Evolutionary conservation across 1,140 invertebrate species (phyloP).

Genomic region (Drosophila mojavensis): DNA sequence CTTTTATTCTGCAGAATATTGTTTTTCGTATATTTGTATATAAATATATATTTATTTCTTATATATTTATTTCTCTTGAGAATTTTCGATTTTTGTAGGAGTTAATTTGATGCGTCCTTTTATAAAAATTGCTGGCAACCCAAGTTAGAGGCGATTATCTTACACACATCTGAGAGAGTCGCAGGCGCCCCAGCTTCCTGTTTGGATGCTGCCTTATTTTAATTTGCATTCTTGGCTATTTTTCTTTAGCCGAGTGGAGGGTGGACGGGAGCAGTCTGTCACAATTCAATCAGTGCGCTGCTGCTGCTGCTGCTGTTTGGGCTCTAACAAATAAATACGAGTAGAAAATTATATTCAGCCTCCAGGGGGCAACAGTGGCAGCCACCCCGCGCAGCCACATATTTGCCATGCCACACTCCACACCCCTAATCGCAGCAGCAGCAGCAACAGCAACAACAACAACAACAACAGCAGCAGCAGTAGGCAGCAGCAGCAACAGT

Average conservation of each 20-base stretch:
- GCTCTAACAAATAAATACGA: conserved; percentile 79
- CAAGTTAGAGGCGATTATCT: conserved; percentile 55
- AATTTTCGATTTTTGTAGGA: conserved; percentile 45
- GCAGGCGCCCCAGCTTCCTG: neutral
- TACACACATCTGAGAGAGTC: conserved; percentile 48
- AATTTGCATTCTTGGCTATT: conserved; percentile 69
- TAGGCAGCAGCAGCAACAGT: neutral
- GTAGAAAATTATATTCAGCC: conserved; percentile 73
- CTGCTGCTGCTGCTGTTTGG: conserved; percentile 46
- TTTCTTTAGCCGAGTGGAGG: neutral
- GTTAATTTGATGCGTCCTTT: conserved; percentile 38
- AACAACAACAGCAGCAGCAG: neutral
- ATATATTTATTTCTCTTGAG: conserved; percentile 48
- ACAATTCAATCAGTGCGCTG: conserved; percentile 76
- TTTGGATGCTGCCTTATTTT: conserved; percentile 52
- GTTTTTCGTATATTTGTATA: neutral
- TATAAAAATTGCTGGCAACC: conserved; percentile 16
- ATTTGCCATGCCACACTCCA: neutral
- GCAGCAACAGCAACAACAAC: neutral
- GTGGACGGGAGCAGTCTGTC: conserved; percentile 54
- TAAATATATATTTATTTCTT: neutral
- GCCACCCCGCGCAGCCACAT: conserved; percentile 38
- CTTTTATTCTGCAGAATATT: conserved; percentile 12
- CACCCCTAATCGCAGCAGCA: neutral
- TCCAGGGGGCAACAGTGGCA: conserved; percentile 55